phyloP scores from a whole-genome alignment of 2,113 vertebrate species.

The Oncorhynchus keta region DNA sequence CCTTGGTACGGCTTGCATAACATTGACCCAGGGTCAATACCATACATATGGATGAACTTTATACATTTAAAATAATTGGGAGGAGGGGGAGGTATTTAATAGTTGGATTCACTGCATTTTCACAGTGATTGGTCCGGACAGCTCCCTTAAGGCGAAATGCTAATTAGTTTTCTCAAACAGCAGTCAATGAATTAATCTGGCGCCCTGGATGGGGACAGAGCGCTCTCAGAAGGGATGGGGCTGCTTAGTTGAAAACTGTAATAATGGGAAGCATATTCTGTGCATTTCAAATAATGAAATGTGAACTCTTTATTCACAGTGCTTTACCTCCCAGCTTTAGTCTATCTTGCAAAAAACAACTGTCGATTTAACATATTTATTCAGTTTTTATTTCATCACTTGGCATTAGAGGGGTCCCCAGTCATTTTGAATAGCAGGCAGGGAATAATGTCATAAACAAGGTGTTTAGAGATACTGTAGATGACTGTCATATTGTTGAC shows the following conservation, averaged over 20 bases:
- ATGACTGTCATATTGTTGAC: constrained; percentile 7
- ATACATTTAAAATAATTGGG: constrained; percentile 10
- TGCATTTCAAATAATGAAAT: neutral
- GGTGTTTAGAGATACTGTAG: neutral
- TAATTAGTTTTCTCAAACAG: constrained; percentile 17
- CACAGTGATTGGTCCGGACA: neutral
- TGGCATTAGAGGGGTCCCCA: neutral
- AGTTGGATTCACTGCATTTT: neutral
- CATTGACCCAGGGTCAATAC: constrained; percentile 13
- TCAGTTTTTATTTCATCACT: constrained; percentile 4
- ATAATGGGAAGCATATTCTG: neutral
- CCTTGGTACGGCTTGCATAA: constrained; percentile 8
- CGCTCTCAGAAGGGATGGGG: neutral
- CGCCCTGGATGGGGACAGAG: neutral
- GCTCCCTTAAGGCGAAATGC: constrained; percentile 8
- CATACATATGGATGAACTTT: constrained; percentile 13
- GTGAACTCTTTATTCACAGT: constrained; percentile 5
- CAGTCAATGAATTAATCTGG: constrained; percentile 11
- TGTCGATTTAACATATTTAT: neutral
- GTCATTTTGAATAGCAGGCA: neutral
- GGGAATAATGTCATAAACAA: constrained; percentile 8
- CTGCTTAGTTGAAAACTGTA: neutral
- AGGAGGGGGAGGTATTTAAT: neutral
- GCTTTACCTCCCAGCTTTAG: neutral
- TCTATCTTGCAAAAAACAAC: neutral